A percentile compares a stretch with the other conserved stretches of the same genome.
These are phyloP conservation scores for Coelopa frigida DNA, from an alignment of 1,140 invertebrate genomes.

Conservation along the genomic window DNA sequence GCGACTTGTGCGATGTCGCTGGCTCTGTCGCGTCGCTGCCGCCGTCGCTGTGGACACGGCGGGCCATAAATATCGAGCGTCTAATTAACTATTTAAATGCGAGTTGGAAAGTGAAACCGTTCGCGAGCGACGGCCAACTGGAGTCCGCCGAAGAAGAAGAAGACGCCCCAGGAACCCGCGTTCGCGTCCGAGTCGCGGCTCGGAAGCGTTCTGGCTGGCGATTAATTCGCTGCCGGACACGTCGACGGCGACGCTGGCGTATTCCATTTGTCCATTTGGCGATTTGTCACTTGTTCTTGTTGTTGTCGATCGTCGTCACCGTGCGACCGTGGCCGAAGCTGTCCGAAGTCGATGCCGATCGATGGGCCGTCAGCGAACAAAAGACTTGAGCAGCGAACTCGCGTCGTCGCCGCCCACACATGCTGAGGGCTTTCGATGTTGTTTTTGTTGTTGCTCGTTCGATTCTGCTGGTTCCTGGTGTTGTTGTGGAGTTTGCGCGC, in stretches of 20 bases:
- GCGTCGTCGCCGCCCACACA: constrained; percentile 1
- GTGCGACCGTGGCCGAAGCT: neutral
- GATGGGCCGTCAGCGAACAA: neutral
- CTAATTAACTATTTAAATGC: constrained; percentile 45
- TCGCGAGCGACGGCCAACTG: too few species aligned
- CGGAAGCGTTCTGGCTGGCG: neutral
- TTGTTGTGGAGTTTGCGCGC: too few species aligned
- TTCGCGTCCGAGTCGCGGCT: neutral
- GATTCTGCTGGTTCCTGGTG: too few species aligned
- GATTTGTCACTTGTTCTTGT: too few species aligned
- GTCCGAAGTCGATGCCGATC: neutral
- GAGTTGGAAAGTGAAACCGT: constrained; percentile 40
- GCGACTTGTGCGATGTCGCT: too few species aligned
- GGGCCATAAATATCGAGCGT: constrained; percentile 34
- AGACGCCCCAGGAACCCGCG: too few species aligned
- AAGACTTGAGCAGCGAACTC: constrained; percentile 13
- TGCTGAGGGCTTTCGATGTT: neutral
- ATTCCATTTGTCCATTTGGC: too few species aligned
- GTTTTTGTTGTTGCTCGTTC: neutral
- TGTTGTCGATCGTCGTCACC: constrained; percentile 2
- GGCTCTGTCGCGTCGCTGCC: too few species aligned
- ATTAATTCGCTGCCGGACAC: too few species aligned
- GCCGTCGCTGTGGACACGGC: too few species aligned
- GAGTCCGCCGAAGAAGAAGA: too few species aligned
- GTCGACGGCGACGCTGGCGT: too few species aligned